Percentiles rank a stretch among this genome's conserved stretches.
Conservation (phyloP, 2,888 invertebrate species). For the Dascillus cervinus region DNA sequence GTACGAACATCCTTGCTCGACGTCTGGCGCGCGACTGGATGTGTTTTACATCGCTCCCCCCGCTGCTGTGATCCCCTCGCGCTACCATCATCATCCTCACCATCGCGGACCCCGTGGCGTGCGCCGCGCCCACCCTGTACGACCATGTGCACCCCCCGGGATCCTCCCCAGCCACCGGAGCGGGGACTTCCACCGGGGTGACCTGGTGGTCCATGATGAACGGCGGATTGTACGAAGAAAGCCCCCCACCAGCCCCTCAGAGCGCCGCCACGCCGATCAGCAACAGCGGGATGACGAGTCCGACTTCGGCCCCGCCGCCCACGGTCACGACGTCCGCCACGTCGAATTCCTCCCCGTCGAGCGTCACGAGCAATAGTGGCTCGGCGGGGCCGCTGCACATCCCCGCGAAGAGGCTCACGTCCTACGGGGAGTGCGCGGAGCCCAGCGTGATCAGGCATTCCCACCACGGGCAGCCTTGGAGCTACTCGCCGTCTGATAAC, state of each 20-base stretch:
- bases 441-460: slow-evolving; percentile 72
- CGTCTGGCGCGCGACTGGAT: slow-evolving; percentile 23
- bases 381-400: slow-evolving; percentile 78
- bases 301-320: slow-evolving; percentile 43
- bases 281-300: slow-evolving; percentile 48
- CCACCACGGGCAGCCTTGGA: slow-evolving; percentile 59
- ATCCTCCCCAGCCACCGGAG: slow-evolving; percentile 71
- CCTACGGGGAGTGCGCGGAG: slow-evolving; percentile 49
- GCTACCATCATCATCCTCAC: slow-evolving; percentile 50
- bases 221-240: slow-evolving; percentile 72
- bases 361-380: slow-evolving; percentile 56
- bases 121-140: slow-evolving; percentile 70
- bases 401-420: slow-evolving; percentile 70
- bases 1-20: slow-evolving; percentile 24
- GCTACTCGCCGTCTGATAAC: slow-evolving; percentile 59
- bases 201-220: slow-evolving; percentile 82
- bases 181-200: slow-evolving; percentile 77
- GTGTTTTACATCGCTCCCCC: slow-evolving; percentile 16
- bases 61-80: slow-evolving; percentile 37
- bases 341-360: slow-evolving; percentile 52
- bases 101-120: slow-evolving; percentile 70
- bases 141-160: slow-evolving; percentile 68
- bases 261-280: slow-evolving; percentile 46
- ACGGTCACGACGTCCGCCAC: slow-evolving; percentile 63
- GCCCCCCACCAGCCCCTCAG: slow-evolving; percentile 50